These are phyloP conservation scores for Cladorhizidae sp. DNA, from an alignment of 37 sponge, comb jelly and placozoan species.

Conservation along the genomic window DNA sequence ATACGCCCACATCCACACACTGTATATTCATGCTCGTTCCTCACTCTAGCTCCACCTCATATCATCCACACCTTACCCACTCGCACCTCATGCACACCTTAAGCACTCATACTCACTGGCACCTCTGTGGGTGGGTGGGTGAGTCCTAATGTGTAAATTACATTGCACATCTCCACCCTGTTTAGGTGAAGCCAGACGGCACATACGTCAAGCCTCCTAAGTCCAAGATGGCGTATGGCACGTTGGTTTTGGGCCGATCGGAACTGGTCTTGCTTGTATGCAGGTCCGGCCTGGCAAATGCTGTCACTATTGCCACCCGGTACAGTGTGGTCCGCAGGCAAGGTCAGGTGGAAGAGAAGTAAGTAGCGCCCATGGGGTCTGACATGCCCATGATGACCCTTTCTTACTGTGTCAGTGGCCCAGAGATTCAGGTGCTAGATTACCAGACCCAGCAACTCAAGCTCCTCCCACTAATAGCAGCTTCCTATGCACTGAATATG, in stretches of 20 bases:
- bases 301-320: constrained; percentile 85
- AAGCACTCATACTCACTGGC: no score
- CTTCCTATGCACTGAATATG: constrained; percentile 71
- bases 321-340: constrained; percentile 92
- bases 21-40: no score
- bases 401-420: constrained; percentile 27
- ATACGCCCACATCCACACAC: no score
- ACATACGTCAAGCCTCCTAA: constrained; percentile 67
- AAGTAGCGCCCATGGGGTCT: constrained; percentile 11
- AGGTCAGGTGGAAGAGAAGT: constrained; percentile 69
- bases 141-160: neutral
- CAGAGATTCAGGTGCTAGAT: constrained; percentile 86
- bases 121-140: neutral
- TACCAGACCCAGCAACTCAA: constrained; percentile 89
- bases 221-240: constrained; percentile 85
- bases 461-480: constrained; percentile 85
- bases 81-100: no score
- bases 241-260: constrained; percentile 82
- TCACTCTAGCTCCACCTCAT: no score
- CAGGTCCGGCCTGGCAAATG: constrained; percentile 45
- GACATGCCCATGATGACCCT: neutral
- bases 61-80: no score
- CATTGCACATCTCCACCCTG: neutral
- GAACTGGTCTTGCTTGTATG: constrained; percentile 37
- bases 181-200: constrained; percentile 84